Base-by-base conservation (phyloP, 1,140 invertebrate species). In the Kradibia gibbosae region DNA sequence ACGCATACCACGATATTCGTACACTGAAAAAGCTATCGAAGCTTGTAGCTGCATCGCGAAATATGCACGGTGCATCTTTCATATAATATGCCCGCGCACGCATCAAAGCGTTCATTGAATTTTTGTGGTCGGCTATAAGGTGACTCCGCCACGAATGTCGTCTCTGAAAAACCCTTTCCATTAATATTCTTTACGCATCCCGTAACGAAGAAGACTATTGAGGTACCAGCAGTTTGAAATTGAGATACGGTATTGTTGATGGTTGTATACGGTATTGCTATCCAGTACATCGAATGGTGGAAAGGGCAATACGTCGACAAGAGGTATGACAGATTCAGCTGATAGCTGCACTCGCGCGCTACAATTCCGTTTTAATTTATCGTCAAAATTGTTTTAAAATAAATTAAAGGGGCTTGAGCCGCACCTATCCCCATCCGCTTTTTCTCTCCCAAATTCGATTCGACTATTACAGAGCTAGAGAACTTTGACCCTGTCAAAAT, bases 51-150 rank as follows among this genome's bases (percentile, higher is more conserved):
- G 28, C 50, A n/a, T 3, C 65, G 77, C 39, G 76, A 78, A 78
- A 78, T 79, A 79, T 72, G 50, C 55, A 50, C 20, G 13, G 22
- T 55, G 55, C 39, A 60, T 80, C 74, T 80, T 73, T 80, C 78
- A 80, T 62, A 62, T 73, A 73, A 45, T 39, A 0, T 48, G 7
- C 25, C 3, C 25, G 4, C 22, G 55, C 39, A 10, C 5, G 25
- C 20, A 3, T 7, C 13, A 1, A 7, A 31, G 1, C 67, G 70
- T 62, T 80, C 65, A 80, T 80, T 80, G 78, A 45, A 36, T 78
- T 78, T 78, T 28, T 48, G 48, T 0, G 39, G 11, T 3, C 39
- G 31, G 25, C 65, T 65, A 42, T 65, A 65, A 50, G 31, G 42
- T 3, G 31, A 53, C 20, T 20, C 8, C 13, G 28, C 15, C 50